Base-by-base conservation (phyloP, 2,113 vertebrate genomes). In the Psilopogon haemacephalus region DNA sequence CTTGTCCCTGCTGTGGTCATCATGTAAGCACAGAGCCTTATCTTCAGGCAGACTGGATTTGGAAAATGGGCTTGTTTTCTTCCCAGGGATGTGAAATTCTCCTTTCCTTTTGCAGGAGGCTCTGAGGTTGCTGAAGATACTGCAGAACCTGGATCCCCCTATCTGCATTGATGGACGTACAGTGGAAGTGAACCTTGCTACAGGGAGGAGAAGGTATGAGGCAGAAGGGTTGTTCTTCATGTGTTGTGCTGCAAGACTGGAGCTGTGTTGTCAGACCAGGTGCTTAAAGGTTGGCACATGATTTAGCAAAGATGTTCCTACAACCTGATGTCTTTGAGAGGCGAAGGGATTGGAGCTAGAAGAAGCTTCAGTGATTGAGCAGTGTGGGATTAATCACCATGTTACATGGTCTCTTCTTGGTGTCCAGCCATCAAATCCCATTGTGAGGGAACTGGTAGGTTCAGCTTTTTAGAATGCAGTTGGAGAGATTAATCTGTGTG, bases 131-230 rank as follows among this genome's bases (percentile, higher is more conserved):
- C 98, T 99, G 48, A 99, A 99, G 92, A 98, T 99, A 81, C 96
- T 99, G 78, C 99, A 98, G 72, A 98, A 99, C 84, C 98, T 99
- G 82, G 98, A 98, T 86, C 97, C 98, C 38, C 99, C 99, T 1
- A 98, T 99, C 79, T 99, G 98, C 93, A 98, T 99, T n/a, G 98
- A 99, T 80, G 99, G 99, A 40, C 98, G 98, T 91, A 97, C 98
- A 6, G 97, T 99, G 92, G 98, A 99, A 94, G 99, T 99, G 64
- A 99, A 99, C 91, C 97, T 99, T 42, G 99, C 99, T 37, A 99
- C 98, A 55, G 98, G 98, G 40, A 98, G 98, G 62, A 97, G 97
- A 78, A 98, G 97, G 98, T 98, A 97, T 48, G 42, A 60, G 54
- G n/a, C 70, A 23, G 44, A 18, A 32, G 56, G 17, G 8, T 55